Conservation (phyloP, 2,888 invertebrate genomes). For the Sepioteuthis lessoniana region DNA sequence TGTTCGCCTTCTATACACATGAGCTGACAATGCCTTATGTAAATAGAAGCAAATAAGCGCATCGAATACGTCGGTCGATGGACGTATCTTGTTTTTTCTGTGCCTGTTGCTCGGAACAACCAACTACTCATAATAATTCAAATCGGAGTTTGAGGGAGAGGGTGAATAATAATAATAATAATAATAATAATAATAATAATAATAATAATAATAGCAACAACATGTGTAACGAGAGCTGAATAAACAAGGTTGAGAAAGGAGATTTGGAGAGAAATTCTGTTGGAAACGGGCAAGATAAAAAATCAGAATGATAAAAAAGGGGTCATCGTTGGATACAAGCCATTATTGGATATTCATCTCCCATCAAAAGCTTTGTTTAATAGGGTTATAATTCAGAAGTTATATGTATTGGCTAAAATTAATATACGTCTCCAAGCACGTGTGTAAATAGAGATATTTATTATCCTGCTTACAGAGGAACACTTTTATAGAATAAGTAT, state of each 20-base stretch:
- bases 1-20: not conserved
- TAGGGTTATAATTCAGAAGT: not conserved
- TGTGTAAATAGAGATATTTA: not conserved
- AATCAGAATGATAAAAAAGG: not conserved
- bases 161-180: no score
- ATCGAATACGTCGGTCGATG: not conserved
- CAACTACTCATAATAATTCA: not conserved
- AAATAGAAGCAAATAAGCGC: not conserved
- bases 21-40: not conserved
- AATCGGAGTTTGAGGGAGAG: not conserved
- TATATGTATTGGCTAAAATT: not conserved
- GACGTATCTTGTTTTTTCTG: not conserved
- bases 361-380: not conserved
- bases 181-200: no score
- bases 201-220: not conserved
- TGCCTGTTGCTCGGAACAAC: not conserved
- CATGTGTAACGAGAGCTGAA: not conserved
- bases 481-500: no score
- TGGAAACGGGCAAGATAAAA: not conserved
- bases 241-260: not conserved
- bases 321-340: not conserved
- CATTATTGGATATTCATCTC: not conserved
- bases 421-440: not conserved
- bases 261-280: not conserved
- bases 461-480: not conserved